Evolutionary conservation across 1,140 invertebrate species (phyloP).

Genomic region (Homalodisca vitripennis): DNA sequence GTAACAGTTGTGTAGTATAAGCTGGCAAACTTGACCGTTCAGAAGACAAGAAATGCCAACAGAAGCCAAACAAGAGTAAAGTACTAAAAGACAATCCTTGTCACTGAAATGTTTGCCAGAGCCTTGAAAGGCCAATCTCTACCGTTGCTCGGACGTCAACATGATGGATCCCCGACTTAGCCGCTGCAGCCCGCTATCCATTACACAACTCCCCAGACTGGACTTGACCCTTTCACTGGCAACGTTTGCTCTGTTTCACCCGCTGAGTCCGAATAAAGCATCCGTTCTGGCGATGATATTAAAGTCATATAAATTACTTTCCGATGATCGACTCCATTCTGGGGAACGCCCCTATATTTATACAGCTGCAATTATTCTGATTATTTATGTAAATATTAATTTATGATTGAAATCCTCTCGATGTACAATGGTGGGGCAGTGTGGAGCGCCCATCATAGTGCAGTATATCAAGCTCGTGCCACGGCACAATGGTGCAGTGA

Average conservation of each 20-base stretch:
- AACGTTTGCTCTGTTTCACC: not conserved
- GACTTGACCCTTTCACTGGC: not conserved
- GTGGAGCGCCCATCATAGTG: not conserved
- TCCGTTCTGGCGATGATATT: not conserved
- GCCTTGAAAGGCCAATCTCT: too few species aligned
- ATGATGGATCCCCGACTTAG: not conserved
- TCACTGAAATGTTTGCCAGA: too few species aligned
- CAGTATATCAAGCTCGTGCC: not conserved
- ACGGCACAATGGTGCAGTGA: not conserved
- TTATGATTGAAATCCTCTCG: not conserved
- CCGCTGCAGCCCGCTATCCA: not conserved
- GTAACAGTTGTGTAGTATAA: too few species aligned
- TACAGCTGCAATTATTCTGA: not conserved
- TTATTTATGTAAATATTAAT: conserved; percentile 1
- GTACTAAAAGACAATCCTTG: too few species aligned
- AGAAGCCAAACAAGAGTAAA: too few species aligned
- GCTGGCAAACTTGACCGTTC: too few species aligned
- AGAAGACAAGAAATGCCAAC: too few species aligned
- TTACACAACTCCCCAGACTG: not conserved
- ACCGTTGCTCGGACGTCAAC: too few species aligned
- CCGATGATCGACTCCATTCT: not conserved
- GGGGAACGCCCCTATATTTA: not conserved
- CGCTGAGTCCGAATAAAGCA: not conserved
- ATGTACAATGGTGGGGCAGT: not conserved
- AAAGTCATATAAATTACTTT: not conserved